Conservation (phyloP, 1,140 invertebrate genomes). For the Ridgeia piscesae region DNA sequence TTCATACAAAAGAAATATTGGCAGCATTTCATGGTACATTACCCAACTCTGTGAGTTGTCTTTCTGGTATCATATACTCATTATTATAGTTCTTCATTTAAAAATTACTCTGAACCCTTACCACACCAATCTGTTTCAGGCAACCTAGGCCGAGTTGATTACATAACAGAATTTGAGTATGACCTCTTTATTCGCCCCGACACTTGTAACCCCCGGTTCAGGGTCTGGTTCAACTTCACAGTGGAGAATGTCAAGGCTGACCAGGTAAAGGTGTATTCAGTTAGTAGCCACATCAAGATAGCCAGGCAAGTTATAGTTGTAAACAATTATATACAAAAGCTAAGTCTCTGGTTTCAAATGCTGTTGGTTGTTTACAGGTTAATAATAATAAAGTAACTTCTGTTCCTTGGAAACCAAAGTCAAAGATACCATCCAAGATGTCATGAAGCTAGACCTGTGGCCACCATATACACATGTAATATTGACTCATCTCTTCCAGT, state of each 20-base stretch:
- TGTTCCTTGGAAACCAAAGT: too few species aligned
- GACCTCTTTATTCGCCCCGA: conserved; percentile 95
- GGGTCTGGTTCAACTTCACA: conserved; percentile 98
- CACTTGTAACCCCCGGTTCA: conserved; percentile 87
- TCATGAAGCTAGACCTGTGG: too few species aligned
- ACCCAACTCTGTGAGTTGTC: not conserved
- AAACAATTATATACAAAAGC: too few species aligned
- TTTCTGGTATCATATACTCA: not conserved
- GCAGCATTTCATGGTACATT: not conserved
- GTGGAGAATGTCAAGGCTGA: conserved; percentile 93
- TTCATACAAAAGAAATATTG: not conserved
- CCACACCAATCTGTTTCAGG: conserved; percentile 61
- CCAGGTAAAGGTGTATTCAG: conserved; percentile 66
- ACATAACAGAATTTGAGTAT: conserved; percentile 92
- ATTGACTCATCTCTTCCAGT: too few species aligned
- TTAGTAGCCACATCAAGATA: too few species aligned
- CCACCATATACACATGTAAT: too few species aligned
- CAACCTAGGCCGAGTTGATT: conserved; percentile 91
- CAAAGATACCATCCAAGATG: not conserved
- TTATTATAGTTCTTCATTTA: not conserved
- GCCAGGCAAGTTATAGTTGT: too few species aligned
- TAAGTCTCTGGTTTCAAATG: too few species aligned
- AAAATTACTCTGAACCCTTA: not conserved
- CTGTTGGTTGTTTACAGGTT: too few species aligned
- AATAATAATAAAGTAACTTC: too few species aligned